Base-by-base conservation (phyloP, 2,797 vertebrate genomes). In the Buceros bicornis region DNA sequence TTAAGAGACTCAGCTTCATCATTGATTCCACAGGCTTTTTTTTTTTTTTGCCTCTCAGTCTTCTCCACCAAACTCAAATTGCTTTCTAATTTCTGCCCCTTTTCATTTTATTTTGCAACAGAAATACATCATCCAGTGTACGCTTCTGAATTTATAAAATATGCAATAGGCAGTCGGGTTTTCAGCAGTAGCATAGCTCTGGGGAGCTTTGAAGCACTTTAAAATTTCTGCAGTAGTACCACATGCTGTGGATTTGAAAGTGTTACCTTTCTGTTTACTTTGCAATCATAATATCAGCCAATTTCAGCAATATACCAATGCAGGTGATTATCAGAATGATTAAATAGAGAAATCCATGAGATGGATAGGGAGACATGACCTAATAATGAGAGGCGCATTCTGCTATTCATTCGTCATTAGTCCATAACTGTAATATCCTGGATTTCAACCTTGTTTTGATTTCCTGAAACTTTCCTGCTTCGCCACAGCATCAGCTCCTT, bases 1-100 rank as follows among this genome's bases (percentile, higher is more conserved):
- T 94, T 95, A 93, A 96, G 82, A 84, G 87, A 95, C 82, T 95
- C 66, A 86, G 3, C 69, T 94, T 95, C 80, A 90, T 95, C 92
- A 92, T 7, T 71, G 73, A 86, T 93, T 96, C 51, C 43, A 60
- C 16, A 53, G 35, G n/a, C n/a, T 8, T 83, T 72, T 72, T 74
- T 89, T 8, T 83, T 72, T 72, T 94, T 89, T 77, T 81, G 22
- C 69, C 12, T 16, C 62, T 93, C 69, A 48, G 37, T 83, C 43
- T 91, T 45, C 51, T 88, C 47, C 6, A 2, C 65, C 61, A 93
- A 62, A 90, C 22, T 69, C 50, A 80, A 87, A 70, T 18, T 21
- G 29, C 72, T 87, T 65, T 81, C 57, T 65, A 29, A 51, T 87
- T 94, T 88, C 91, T 91, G 5, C 51, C 57, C 73, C 43, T 82